phyloP scores from a whole-genome alignment of 2,797 vertebrate genomes.

The Petrocephalus schoutedeni region DNA sequence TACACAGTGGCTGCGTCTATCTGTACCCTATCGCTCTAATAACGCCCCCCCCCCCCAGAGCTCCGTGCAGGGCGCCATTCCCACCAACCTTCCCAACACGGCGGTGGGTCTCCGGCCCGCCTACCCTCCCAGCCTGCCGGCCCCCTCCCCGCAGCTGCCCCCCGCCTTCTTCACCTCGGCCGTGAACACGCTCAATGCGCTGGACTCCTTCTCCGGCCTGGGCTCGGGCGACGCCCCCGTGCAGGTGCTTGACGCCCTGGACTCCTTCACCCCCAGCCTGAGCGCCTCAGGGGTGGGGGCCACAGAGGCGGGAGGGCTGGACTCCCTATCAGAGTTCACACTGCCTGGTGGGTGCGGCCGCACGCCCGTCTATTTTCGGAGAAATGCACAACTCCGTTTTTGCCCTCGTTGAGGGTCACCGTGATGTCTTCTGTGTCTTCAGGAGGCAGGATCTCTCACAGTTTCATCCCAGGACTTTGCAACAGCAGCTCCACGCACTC shows the following conservation, averaged over 20 bases:
- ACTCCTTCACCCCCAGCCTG: conserved; percentile 61
- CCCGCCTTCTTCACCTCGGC: conserved; percentile 76
- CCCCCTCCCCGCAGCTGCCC: conserved; percentile 74
- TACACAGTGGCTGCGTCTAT: background rate
- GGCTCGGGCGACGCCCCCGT: conserved; percentile 59
- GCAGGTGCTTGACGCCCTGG: conserved; percentile 76
- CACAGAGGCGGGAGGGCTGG: conserved; percentile 55
- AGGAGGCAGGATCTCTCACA: conserved; percentile 69
- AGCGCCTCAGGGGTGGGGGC: conserved; percentile 48
- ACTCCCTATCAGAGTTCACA: conserved; percentile 71
- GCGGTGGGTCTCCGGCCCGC: conserved; percentile 75
- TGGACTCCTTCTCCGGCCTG: conserved; percentile 74
- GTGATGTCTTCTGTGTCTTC: background rate
- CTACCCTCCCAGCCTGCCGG: conserved; percentile 74
- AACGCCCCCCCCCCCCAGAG: conserved; percentile 41
- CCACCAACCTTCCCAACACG: conserved; percentile 81
- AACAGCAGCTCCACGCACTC: conserved; percentile 57
- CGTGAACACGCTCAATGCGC: conserved; percentile 66
- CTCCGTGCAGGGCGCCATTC: conserved; percentile 79
- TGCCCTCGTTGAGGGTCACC: background rate
- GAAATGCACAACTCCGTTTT: background rate
- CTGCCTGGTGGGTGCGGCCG: conserved; percentile 45
- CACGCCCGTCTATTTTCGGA: background rate
- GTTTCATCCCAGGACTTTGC: conserved; percentile 68
- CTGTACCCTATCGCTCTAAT: background rate